Base-by-base conservation (phyloP, 1,140 invertebrate species). In the Pemphigus obesinymphae region DNA sequence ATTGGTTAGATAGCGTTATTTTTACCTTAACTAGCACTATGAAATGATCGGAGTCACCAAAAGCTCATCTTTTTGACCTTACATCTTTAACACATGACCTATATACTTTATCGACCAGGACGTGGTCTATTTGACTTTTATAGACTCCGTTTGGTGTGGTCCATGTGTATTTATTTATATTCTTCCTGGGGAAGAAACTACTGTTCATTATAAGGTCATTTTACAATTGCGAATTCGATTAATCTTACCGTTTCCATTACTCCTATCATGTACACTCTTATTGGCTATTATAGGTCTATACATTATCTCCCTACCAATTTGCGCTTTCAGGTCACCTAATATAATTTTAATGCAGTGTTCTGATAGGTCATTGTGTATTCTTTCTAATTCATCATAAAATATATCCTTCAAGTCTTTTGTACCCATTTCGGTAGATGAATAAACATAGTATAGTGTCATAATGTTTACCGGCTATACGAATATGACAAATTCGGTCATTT, bases 41-140 rank as follows among this genome's bases (percentile, higher is more conserved):
- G 45, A 80, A 78, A 45, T 76, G 82, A 58, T 78, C 82, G 1
- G 72, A 78, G 45, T 78, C 82, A 66, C 55, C 61, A 43, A 80
- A 43, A 10, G 82, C 72, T 80, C 82, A 73, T 53, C 82, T 58
- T 43, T 34, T 63, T n/a, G 55, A 40, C 53, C 43, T 80, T n/a
- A n/a, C n/a, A n/a, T n/a, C n/a, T n/a, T n/a, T n/a, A n/a, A n/a
- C n/a, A n/a, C n/a, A n/a, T n/a, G n/a, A n/a, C n/a, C n/a, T n/a
- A n/a, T n/a, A n/a, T n/a, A n/a, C n/a, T n/a, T n/a, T n/a, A n/a
- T n/a, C n/a, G n/a, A n/a, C n/a, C n/a, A n/a, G n/a, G n/a, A n/a
- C n/a, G n/a, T n/a, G n/a, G n/a, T n/a, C n/a, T n/a, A n/a, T n/a
- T n/a, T n/a, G n/a, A n/a, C n/a, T n/a, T n/a, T n/a, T n/a, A n/a